Evolutionary conservation across 2,888 invertebrate genomes (phyloP).

Genomic region (Stenichneumon culpator): DNA sequence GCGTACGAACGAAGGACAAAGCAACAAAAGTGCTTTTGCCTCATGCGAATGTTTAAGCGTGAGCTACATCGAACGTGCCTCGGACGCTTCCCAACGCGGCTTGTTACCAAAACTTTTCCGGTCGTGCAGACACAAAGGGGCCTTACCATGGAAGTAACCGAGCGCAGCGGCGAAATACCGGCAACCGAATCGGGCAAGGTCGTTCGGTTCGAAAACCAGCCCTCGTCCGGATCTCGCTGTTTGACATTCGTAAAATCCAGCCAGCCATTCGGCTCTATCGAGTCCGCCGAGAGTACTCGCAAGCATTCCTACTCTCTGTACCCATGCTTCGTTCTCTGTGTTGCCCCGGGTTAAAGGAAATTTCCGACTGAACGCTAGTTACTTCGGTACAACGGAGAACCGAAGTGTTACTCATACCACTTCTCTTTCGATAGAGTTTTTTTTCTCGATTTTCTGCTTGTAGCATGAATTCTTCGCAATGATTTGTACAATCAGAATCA

Average conservation of each 20-base stretch:
- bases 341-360: slow-evolving; percentile 32
- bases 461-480: too few species aligned
- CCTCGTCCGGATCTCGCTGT: slow-evolving; percentile 15
- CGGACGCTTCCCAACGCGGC: slow-evolving; percentile 20
- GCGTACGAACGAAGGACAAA: slow-evolving; percentile 47
- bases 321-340: slow-evolving; percentile 25
- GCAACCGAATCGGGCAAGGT: slow-evolving; percentile 43
- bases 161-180: slow-evolving; percentile 25
- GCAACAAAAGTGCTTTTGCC: slow-evolving; percentile 58
- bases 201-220: slow-evolving; percentile 39
- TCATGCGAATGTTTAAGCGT: slow-evolving; percentile 15
- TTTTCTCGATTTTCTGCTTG: background rate
- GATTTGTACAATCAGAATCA: background rate
- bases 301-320: slow-evolving; percentile 47
- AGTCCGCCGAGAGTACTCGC: slow-evolving; percentile 41
- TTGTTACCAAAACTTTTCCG: slow-evolving; percentile 47
- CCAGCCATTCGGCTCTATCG: slow-evolving; percentile 20
- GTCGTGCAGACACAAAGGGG: slow-evolving; percentile 51
- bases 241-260: slow-evolving; percentile 57
- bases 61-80: background rate
- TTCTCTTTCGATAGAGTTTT: background rate
- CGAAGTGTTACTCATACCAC: background rate
- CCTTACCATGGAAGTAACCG: slow-evolving; percentile 30
- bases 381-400: background rate
- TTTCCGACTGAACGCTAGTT: slow-evolving; percentile 38